A percentile compares a stretch with the other conserved stretches of the same genome.
phyloP scores from a whole-genome alignment of 1,140 invertebrate species.

The Pseudomyrmex dendroicus region DNA sequence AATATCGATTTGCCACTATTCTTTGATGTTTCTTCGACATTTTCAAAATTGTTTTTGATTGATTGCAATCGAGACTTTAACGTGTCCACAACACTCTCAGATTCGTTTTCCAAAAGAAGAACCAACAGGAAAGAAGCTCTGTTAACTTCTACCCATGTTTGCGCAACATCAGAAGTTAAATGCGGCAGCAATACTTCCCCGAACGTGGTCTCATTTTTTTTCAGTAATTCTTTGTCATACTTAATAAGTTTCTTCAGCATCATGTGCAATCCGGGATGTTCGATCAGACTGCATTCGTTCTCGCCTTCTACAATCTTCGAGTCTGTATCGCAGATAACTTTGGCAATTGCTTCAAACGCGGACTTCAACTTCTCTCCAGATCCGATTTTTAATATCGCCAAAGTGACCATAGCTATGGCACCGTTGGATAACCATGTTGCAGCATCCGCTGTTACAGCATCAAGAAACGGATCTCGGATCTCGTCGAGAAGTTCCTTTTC shows the following conservation, averaged over 20 bases:
- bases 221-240: conserved; percentile 86
- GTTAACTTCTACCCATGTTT: conserved; percentile 86
- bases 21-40: conserved; percentile 72
- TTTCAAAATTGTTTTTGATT: conserved; percentile 69
- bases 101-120: conserved; percentile 84
- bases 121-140: conserved; percentile 88
- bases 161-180: conserved; percentile 81
- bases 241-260: conserved; percentile 92
- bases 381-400: conserved; percentile 89
- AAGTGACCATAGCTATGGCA: conserved; percentile 89
- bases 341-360: conserved; percentile 83
- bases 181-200: conserved; percentile 81
- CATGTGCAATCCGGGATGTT: conserved; percentile 92
- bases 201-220: conserved; percentile 82
- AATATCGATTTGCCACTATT: conserved; percentile 85
- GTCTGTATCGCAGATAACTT: conserved; percentile 82
- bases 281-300: conserved; percentile 87
- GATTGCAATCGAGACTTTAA: conserved; percentile 70
- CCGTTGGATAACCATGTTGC: conserved; percentile 89
- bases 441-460: conserved; percentile 87
- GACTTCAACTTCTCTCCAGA: conserved; percentile 74
- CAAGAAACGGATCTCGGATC: conserved; percentile 88
- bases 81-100: neutral
- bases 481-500: conserved; percentile 90
- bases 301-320: conserved; percentile 83